These are phyloP conservation scores for Pachyseris speciosa DNA, from an alignment of 64 coral and sea anemone genomes.

Conservation along the genomic window DNA sequence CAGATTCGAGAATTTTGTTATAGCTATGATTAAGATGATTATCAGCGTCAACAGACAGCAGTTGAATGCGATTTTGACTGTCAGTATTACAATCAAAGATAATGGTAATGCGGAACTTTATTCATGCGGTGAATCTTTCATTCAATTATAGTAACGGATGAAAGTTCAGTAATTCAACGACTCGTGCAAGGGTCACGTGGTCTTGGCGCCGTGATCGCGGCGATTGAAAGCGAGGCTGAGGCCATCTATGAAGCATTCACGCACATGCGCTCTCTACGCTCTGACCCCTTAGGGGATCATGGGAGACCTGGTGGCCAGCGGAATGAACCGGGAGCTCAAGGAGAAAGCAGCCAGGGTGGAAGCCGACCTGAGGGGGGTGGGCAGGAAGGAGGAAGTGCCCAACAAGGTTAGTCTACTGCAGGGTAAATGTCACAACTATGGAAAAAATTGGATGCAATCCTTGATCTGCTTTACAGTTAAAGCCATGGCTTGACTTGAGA, in stretches of 20 bases:
- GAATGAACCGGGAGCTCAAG: constrained; percentile 28
- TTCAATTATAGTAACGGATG: constrained; percentile 44
- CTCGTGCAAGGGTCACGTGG: constrained; percentile 80
- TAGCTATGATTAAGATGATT: no score
- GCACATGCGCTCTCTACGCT: constrained; percentile 64
- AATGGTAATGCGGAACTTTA: no score
- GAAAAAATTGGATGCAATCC: no score
- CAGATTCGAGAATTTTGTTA: no score
- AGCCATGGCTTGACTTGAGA: no score
- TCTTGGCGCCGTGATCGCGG: constrained; percentile 93
- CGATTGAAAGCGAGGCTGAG: constrained; percentile 89
- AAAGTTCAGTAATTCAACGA: constrained; percentile 52
- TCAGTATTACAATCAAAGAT: no score
- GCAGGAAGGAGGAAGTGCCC: constrained; percentile 9
- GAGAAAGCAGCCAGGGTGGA: not conserved
- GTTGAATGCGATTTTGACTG: no score
- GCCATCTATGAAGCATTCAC: constrained; percentile 94
- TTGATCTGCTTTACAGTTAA: no score
- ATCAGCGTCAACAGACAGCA: no score
- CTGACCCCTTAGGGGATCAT: constrained; percentile 20
- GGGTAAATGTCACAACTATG: not conserved
- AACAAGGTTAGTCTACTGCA: not conserved
- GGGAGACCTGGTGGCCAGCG: constrained; percentile 22
- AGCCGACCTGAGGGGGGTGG: constrained; percentile 17
- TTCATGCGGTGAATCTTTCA: not conserved